Conservation (phyloP, 2,888 invertebrate species). For the Lasioglossum leucozonium region DNA sequence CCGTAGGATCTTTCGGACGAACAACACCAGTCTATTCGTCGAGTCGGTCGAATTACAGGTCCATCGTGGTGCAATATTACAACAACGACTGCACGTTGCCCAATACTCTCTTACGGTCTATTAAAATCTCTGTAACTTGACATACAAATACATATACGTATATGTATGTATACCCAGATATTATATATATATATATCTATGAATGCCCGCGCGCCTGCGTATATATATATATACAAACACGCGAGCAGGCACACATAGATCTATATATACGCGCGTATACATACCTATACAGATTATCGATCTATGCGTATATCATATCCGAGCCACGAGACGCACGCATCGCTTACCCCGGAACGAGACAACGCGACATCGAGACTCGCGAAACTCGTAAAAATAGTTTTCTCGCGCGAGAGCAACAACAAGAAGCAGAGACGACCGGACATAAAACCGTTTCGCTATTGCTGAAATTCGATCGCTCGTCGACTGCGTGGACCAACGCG, state of each 20-base stretch:
- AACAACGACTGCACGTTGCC: constrained; percentile 70
- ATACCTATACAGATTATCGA: constrained; percentile 18
- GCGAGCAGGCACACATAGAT: accelerated
- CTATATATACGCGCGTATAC: constrained; percentile 45
- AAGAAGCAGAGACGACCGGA: neutral
- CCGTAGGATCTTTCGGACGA: neutral
- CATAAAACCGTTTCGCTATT: neutral
- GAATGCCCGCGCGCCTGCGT: neutral
- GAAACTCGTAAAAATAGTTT: too few species aligned
- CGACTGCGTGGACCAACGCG: neutral
- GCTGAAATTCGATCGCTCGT: neutral
- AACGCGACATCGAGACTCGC: neutral
- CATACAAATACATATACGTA: constrained; percentile 65
- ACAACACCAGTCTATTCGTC: constrained; percentile 7
- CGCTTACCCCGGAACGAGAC: neutral
- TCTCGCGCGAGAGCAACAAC: neutral
- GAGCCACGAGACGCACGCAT: constrained; percentile 85
- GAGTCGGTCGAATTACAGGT: constrained; percentile 60
- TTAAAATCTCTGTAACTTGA: constrained; percentile 87
- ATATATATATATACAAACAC: too few species aligned
- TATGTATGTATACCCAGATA: neutral
- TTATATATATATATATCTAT: neutral
- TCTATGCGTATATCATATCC: constrained; percentile 87
- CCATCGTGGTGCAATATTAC: constrained; percentile 56
- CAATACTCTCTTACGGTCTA: constrained; percentile 74